These are phyloP conservation scores for Tachyglossus aculeatus DNA, from an alignment of 2,797 vertebrate genomes.

Conservation along the genomic window DNA sequence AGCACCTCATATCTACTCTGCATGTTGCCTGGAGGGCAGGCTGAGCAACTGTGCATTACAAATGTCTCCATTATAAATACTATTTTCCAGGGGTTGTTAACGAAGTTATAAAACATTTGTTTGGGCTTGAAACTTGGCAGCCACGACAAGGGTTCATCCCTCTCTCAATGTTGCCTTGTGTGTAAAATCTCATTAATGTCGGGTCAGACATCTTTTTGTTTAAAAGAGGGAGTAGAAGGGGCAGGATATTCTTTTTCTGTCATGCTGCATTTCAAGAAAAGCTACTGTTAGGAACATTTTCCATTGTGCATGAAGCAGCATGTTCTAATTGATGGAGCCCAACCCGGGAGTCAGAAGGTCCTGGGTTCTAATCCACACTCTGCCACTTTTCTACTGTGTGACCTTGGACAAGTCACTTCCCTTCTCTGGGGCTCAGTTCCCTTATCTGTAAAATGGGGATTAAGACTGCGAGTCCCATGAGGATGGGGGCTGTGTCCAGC, in stretches of 20 bases:
- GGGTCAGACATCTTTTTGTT: conserved; percentile 16
- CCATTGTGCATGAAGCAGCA: too few species aligned
- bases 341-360: too few species aligned
- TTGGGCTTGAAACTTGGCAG: conserved; percentile 8
- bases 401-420: too few species aligned
- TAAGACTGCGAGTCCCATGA: too few species aligned
- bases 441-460: too few species aligned
- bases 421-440: too few species aligned
- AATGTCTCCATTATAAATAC: neutral
- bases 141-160: conserved; percentile 20
- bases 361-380: too few species aligned
- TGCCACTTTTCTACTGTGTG: too few species aligned
- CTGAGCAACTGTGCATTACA: neutral
- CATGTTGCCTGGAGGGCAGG: neutral
- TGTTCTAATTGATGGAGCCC: too few species aligned
- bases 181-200: conserved; percentile 31
- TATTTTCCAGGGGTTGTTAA: conserved; percentile 22
- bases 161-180: neutral
- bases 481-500: too few species aligned
- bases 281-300: conserved; percentile 6
- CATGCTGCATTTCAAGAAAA: neutral
- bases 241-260: neutral
- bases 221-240: neutral
- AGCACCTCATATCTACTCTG: neutral
- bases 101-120: neutral